Conservation (phyloP, 1,140 invertebrate genomes). For the Drosophila bifasciata region DNA sequence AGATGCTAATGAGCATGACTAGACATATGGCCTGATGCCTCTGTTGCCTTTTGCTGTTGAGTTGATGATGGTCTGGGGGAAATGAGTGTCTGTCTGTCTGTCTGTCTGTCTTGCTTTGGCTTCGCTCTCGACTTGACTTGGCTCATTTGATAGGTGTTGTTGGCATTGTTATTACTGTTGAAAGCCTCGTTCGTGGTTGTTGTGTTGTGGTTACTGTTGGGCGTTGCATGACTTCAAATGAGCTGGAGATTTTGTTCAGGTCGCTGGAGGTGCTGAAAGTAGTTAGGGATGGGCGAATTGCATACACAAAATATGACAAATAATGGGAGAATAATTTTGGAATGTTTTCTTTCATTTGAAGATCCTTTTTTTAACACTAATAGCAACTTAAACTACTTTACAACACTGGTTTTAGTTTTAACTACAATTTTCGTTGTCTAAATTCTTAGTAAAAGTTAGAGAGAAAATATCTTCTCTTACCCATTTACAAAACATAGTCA, state of each 20-base stretch:
- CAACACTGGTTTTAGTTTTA: no score
- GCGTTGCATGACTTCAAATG: constrained; percentile 48
- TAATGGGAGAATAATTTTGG: no score
- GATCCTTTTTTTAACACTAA: no score
- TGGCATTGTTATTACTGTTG: constrained; percentile 58
- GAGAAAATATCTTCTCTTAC: no score
- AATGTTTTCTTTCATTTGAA: no score
- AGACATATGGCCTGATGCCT: constrained; percentile 56
- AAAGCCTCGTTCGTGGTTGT: constrained; percentile 27
- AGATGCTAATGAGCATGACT: constrained; percentile 80
- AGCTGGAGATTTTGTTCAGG: constrained; percentile 16
- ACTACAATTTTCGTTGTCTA: no score
- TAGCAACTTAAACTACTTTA: no score
- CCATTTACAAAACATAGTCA: no score
- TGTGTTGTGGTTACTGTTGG: constrained; percentile 19
- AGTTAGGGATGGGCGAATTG: constrained; percentile 4
- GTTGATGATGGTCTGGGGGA: constrained; percentile 29
- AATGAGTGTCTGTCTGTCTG: constrained; percentile 18
- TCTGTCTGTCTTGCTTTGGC: constrained; percentile 7
- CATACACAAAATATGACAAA: background rate
- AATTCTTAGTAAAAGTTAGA: no score
- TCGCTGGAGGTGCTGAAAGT: background rate
- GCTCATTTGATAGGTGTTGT: constrained; percentile 61
- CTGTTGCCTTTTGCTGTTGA: background rate
- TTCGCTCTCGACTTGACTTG: constrained; percentile 7